Conservation (phyloP, 2,113 vertebrate species). For the Nipponia nippon region DNA sequence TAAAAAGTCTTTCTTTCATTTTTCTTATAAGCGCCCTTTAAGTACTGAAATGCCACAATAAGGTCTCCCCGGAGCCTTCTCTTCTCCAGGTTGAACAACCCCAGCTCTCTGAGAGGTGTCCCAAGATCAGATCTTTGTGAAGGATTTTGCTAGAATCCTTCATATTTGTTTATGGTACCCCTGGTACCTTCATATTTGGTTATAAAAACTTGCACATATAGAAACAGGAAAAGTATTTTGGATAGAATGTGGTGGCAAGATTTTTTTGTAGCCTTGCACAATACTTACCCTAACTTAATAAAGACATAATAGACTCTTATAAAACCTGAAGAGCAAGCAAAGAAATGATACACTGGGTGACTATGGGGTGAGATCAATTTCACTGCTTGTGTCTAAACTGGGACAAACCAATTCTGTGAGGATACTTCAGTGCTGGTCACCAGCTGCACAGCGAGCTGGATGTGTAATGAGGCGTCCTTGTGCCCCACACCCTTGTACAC, state of each 20-base stretch:
- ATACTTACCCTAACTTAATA: not conserved
- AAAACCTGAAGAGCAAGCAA: not conserved
- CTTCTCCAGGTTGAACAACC: too few species aligned
- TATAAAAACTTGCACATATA: not conserved
- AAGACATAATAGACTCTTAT: not conserved
- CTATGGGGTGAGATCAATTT: not conserved
- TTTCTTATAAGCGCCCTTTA: too few species aligned
- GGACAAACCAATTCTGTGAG: not conserved
- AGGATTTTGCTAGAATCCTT: not conserved
- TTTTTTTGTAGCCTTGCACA: not conserved
- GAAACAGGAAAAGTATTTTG: not conserved
- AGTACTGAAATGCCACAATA: too few species aligned
- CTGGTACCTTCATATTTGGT: not conserved
- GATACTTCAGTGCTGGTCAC: not conserved
- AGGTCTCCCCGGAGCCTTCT: too few species aligned
- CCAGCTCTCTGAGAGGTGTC: too few species aligned
- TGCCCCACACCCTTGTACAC: not conserved
- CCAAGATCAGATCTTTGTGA: not conserved
- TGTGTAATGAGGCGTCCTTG: fast-evolving
- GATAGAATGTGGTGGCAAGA: not conserved
- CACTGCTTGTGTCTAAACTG: not conserved
- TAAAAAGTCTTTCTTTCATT: too few species aligned
- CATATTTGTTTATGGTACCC: not conserved
- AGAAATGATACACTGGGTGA: not conserved
- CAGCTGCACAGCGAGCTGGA: not conserved